These are phyloP conservation scores for Panonychus citri DNA, from an alignment of 1,140 invertebrate genomes.

Conservation along the genomic window DNA sequence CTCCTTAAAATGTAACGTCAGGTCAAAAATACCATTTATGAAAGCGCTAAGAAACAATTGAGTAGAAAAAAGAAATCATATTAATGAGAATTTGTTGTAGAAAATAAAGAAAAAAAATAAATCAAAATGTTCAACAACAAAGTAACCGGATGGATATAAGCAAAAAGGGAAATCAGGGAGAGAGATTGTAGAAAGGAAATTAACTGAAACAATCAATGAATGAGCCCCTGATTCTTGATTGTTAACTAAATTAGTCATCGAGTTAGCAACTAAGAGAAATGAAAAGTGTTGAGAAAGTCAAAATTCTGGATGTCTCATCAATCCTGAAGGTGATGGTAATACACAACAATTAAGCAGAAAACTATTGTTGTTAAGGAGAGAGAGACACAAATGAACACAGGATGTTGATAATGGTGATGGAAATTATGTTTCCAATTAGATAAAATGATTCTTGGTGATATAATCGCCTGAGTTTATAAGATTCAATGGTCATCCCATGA, in stretches of 20 bases:
- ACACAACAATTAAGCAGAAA: too few species aligned
- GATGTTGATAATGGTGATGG: background rate
- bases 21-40: slow-evolving; percentile 20
- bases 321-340: too few species aligned
- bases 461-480: too few species aligned
- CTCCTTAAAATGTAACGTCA: slow-evolving; percentile 21
- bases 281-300: too few species aligned
- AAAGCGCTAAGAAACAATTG: slow-evolving; percentile 3
- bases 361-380: too few species aligned
- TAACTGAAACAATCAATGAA: background rate
- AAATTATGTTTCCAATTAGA: background rate
- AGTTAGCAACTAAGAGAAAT: too few species aligned
- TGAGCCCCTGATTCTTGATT: too few species aligned
- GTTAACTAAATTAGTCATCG: too few species aligned
- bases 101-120: too few species aligned
- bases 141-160: background rate
- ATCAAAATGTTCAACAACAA: background rate
- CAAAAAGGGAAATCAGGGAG: background rate
- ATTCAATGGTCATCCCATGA: too few species aligned
- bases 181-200: background rate
- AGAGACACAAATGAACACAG: too few species aligned
- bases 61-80: background rate
- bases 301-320: too few species aligned
- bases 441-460: background rate
- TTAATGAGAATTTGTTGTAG: background rate